Evolutionary conservation across 2,797 vertebrate genomes (phyloP).

Genomic region (Urosaurus nigricauda): DNA sequence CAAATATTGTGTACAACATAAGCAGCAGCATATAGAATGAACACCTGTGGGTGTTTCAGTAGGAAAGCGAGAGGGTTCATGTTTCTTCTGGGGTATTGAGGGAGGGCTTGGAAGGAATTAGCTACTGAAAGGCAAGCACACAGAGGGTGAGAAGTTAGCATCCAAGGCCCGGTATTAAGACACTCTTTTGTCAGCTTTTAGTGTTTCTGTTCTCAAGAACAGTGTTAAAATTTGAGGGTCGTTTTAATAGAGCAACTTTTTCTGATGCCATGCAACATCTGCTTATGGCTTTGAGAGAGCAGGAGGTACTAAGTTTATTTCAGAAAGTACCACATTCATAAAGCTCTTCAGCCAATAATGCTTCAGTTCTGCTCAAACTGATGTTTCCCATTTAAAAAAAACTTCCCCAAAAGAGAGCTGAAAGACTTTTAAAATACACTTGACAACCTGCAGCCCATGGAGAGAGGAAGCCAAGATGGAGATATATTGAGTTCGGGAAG

Average conservation of each 20-base stretch:
- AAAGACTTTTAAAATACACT: background rate
- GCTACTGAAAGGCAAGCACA: background rate
- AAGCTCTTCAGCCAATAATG: background rate
- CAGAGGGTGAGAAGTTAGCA: background rate
- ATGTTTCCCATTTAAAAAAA: background rate
- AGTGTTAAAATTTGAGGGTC: background rate
- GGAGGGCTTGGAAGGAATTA: background rate
- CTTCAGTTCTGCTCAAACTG: background rate
- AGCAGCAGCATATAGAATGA: background rate
- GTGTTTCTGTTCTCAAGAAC: background rate
- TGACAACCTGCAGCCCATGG: too few species aligned
- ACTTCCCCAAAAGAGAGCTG: background rate
- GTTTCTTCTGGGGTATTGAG: background rate
- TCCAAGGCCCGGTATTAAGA: background rate
- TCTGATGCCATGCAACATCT: background rate
- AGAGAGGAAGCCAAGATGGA: too few species aligned
- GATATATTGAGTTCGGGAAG: background rate
- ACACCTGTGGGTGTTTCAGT: background rate
- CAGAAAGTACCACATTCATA: background rate
- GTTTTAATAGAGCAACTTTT: background rate
- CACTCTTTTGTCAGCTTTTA: background rate
- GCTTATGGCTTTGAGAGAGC: background rate
- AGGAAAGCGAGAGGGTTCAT: background rate
- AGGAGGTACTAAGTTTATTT: background rate
- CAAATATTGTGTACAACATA: constrained; percentile 4